A percentile compares a stretch with the other conserved stretches of the same genome.
phyloP scores from a whole-genome alignment of 2,888 invertebrate species.

The Limnephilus auricula region DNA sequence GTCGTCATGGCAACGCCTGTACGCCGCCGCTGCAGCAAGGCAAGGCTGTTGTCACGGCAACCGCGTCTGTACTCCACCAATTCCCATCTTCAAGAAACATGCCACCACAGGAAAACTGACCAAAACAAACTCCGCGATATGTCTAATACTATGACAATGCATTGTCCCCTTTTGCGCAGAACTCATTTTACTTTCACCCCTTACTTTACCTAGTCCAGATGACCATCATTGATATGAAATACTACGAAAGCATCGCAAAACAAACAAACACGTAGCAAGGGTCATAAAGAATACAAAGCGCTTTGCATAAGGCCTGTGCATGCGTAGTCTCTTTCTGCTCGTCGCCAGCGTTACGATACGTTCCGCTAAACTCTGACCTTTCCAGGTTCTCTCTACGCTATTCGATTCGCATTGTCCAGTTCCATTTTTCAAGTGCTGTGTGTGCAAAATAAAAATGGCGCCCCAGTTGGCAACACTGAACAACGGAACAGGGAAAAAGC shows the following conservation, averaged over 20 bases:
- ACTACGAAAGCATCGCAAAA: not conserved
- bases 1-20: slow-evolving; percentile 60
- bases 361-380: not conserved
- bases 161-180: not conserved
- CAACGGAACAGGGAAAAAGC: not conserved
- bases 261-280: not conserved
- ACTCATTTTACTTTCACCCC: not conserved
- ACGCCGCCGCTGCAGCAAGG: slow-evolving; percentile 47
- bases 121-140: not conserved
- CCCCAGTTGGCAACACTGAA: slow-evolving; percentile 11
- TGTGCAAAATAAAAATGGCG: slow-evolving; percentile 4
- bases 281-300: not conserved
- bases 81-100: not conserved
- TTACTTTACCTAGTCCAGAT: not conserved
- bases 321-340: not conserved
- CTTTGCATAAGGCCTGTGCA: not conserved
- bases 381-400: not conserved
- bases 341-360: not conserved
- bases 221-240: not conserved
- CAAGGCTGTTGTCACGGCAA: slow-evolving; percentile 53
- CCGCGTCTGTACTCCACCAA: slow-evolving; percentile 51
- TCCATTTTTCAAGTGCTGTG: slow-evolving; percentile 18
- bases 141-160: not conserved
- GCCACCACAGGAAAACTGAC: not conserved
- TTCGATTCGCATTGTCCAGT: slow-evolving; percentile 18